Base-by-base conservation (phyloP, 64 coral and sea anemone genomes). In the Pocillopora damicornis region DNA sequence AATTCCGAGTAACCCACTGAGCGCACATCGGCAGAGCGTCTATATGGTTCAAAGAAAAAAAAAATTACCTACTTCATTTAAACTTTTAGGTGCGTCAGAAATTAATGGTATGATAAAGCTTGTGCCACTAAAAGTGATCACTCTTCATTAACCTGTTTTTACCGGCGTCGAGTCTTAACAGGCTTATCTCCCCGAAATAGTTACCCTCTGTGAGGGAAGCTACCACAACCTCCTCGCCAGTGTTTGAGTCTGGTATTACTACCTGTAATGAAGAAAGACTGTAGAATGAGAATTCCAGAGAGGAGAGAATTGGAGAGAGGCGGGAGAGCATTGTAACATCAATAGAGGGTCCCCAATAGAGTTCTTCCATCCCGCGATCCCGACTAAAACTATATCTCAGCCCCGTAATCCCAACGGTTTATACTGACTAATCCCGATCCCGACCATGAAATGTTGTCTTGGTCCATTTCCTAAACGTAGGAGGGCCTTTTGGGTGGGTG, bases 141-240 rank as follows among this genome's bases (percentile, higher is more conserved):
- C 78, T 84, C 26, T 15, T 72, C 42, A 51, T 51, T 51, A 6
- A 85, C 96, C 96, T 98, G 90, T 98, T 98, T 61, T 88, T 89
- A 1, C 96, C 96, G 16, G 73, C 90, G 86, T 98, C 96, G 15
- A 98, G 90, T 92, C 93, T 68, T 10, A 98, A 58, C 36, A 98
- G 75, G 82, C 96, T 98, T 62, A 98, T 98, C 80, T 98, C 96
- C 51, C 96, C 96, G 81, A 98, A 98, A 83, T 91, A 98, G 86
- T 98, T 98, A 9, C 96, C 96, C 69, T 98, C 96, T 9, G 96
- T 82, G 22, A 98, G 89, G 77, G 85, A 92, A 11, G 96, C 96
- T 63, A 98, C 93, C 0, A 98, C 96, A 88, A 98, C 80, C 93
- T 94, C 79, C 60, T 98, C 95, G 58, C 86, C 89, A 2, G 92